These are phyloP conservation scores for Cephus spinipes DNA, from an alignment of 2,888 invertebrate genomes.

Conservation along the genomic window DNA sequence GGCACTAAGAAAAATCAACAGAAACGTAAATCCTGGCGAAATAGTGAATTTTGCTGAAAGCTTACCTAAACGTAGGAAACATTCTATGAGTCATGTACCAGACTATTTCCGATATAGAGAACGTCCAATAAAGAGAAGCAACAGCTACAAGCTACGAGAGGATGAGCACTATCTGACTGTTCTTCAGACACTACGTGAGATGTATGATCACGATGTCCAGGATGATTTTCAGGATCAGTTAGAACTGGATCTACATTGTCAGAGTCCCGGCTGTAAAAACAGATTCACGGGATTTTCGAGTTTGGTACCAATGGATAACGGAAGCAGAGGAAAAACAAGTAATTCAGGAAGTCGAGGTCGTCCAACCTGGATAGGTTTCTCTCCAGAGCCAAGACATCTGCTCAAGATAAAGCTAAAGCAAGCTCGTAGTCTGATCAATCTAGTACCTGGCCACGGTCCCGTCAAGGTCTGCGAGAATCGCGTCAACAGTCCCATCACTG, in stretches of 20 bases:
- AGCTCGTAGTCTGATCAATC: slow-evolving; percentile 63
- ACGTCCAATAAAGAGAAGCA: slow-evolving; percentile 15
- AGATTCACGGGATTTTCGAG: background rate
- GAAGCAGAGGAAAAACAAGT: slow-evolving; percentile 1
- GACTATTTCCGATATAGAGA: slow-evolving; percentile 17
- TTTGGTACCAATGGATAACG: background rate
- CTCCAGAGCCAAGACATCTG: slow-evolving; percentile 23
- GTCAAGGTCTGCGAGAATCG: slow-evolving; percentile 8
- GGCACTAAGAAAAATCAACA: background rate
- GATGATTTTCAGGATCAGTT: slow-evolving; percentile 4
- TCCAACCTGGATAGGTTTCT: background rate
- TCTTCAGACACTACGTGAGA: slow-evolving; percentile 10
- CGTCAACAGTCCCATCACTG: background rate
- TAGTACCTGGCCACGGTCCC: slow-evolving; percentile 33
- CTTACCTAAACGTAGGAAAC: slow-evolving; percentile 17
- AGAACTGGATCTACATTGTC: slow-evolving; percentile 9
- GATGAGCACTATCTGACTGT: slow-evolving; percentile 21
- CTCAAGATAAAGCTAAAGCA: slow-evolving; percentile 60
- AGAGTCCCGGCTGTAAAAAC: slow-evolving; percentile 1
- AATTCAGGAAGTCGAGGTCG: slow-evolving; percentile 1
- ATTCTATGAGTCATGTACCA: slow-evolving; percentile 14
- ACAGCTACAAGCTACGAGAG: slow-evolving; percentile 22
- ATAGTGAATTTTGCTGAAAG: background rate
- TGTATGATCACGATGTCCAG: slow-evolving; percentile 9
- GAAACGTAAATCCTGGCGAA: background rate